Evolutionary conservation across 2,888 invertebrate species (phyloP).

Genomic region (Metalampra italica): DNA sequence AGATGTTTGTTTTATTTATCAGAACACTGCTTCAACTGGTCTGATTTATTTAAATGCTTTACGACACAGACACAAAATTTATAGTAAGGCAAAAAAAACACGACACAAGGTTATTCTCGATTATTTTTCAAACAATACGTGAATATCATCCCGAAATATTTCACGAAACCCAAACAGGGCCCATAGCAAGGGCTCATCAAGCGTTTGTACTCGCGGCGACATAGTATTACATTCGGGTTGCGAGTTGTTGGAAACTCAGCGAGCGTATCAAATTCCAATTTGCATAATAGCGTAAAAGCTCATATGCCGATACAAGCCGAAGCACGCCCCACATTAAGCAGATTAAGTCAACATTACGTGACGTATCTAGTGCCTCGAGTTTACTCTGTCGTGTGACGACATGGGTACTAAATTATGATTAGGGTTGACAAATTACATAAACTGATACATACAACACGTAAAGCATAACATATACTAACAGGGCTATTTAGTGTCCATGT

Average conservation of each 20-base stretch:
- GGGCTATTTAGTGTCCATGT: no score
- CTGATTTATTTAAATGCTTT: no score
- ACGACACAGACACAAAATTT: no score
- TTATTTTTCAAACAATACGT: no score
- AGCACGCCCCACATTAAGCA: constrained; percentile 53
- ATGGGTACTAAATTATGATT: constrained; percentile 1
- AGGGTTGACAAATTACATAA: constrained; percentile 5
- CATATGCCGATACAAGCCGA: constrained; percentile 51
- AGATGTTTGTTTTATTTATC: not conserved
- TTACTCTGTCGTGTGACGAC: constrained; percentile 25
- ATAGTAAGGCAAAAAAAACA: no score
- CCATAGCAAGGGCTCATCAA: constrained; percentile 1
- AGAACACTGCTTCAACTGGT: not conserved
- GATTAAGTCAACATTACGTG: constrained; percentile 63
- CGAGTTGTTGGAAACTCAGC: constrained; percentile 42
- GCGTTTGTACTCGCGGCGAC: not conserved
- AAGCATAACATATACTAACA: no score
- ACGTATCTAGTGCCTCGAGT: constrained; percentile 44
- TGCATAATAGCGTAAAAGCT: constrained; percentile 64
- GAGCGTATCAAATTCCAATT: constrained; percentile 62
- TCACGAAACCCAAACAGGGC: not conserved
- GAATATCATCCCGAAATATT: not conserved
- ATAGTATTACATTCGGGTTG: constrained; percentile 18
- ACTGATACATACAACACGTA: not conserved
- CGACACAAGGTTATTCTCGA: no score